A percentile compares a stretch with the other conserved stretches of the same genome.
Evolutionary conservation across 2,888 invertebrate genomes (phyloP).

Genomic region (Sycophila texana): DNA sequence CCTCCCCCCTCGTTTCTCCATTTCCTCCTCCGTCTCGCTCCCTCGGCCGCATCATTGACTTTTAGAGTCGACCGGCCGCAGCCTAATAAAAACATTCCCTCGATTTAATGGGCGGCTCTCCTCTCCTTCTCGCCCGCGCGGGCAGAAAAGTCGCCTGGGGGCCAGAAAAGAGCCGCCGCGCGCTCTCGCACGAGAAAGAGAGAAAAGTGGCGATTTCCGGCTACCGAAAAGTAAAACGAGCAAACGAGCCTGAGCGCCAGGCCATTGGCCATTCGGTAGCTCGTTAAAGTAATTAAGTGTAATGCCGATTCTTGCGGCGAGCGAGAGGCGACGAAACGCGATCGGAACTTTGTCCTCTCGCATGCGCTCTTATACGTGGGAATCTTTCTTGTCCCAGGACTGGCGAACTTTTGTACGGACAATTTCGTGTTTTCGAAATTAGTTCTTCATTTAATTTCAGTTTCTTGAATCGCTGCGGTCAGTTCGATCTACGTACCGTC

Average conservation of each 20-base stretch:
- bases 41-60: slow-evolving; percentile 7
- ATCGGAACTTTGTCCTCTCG: slow-evolving; percentile 13
- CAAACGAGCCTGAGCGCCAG: slow-evolving; percentile 8
- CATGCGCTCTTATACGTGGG: slow-evolving; percentile 38
- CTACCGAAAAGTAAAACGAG: slow-evolving; percentile 52
- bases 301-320: slow-evolving; percentile 46
- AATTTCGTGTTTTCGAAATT: too few species aligned
- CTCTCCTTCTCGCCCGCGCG: not conserved
- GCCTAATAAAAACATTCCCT: slow-evolving; percentile 37
- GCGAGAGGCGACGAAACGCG: slow-evolving; percentile 33
- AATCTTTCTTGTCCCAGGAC: slow-evolving; percentile 46
- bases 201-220: slow-evolving; percentile 55
- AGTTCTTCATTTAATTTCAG: too few species aligned
- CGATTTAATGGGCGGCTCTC: slow-evolving; percentile 28
- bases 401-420: too few species aligned
- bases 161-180: not conserved
- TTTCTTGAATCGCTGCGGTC: too few species aligned
- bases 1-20: slow-evolving; percentile 14
- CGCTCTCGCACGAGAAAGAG: not conserved
- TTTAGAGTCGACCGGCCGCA: slow-evolving; percentile 23
- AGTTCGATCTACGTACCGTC: too few species aligned
- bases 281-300: slow-evolving; percentile 57
- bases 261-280: slow-evolving; percentile 44
- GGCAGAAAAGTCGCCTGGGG: slow-evolving; percentile 23
- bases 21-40: not conserved